Evolutionary conservation across 2,797 vertebrate species (phyloP), one percentile per base, ranked within the genome.

Genomic region (Falco rusticolus): DNA sequence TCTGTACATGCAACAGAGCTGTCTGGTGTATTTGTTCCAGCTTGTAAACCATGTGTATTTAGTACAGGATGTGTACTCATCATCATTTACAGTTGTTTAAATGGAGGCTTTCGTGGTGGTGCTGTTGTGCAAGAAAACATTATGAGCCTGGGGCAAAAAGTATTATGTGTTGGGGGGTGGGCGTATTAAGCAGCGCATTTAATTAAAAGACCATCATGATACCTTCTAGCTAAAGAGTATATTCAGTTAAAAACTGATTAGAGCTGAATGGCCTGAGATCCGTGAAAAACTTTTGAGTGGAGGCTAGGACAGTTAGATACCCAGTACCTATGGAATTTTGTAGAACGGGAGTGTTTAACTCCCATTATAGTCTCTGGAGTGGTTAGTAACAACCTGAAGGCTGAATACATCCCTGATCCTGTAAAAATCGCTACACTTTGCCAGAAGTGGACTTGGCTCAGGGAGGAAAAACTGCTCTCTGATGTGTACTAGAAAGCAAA

Each of bases 31-130:
- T 87, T 95, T 96, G 87, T 70, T 94, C 56, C 92, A 88, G 84
- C 87, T 96, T 89, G 72, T 89, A 95, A 97, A 94, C 87, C 63
- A 10, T n/a, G 79, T 4, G 0, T 76, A 24, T 90, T 89, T 88
- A 84, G 90, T 41, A 53, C 90, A 93, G 93, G 93, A 94, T 95
- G 94, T 93, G 82, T 92, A 92, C 74, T 91, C 87, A 93, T 87
- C 87, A 81, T 81, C 92, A 82, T 87, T 92, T 80, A 60, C 63
- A 29, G 82, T 89, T 94, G 92, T 91, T 95, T 96, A 94, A 93
- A 79, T 34, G 79, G 50, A 72, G 75, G n/a, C 59, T 90, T 95
- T 90, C 0, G 1, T 81, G 91, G 90, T 70, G 92, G 21, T 91
- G 76, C 82, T 86, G 65, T 94, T 48, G 3, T 87, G 84, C 87